phyloP scores from a whole-genome alignment of 53 echinoderm and acorn worm genomes.

The Henricia sp. region DNA sequence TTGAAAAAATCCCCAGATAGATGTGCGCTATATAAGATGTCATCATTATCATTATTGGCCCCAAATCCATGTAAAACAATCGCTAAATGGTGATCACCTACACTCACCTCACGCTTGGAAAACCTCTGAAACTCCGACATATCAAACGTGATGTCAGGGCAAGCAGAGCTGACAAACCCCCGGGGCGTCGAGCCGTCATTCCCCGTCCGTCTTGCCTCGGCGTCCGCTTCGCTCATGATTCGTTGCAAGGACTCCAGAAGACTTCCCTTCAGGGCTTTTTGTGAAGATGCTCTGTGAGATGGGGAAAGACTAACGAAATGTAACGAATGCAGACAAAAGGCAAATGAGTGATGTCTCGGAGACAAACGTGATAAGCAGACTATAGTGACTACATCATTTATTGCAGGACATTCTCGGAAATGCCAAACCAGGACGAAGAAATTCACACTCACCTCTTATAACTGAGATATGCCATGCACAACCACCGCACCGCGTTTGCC shows the following conservation, averaged over 20 bases:
- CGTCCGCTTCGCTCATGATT: conserved; percentile 81
- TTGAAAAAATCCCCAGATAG: no score
- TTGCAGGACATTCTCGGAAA: no score
- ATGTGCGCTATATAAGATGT: no score
- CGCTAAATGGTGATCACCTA: no score
- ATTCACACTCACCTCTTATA: conserved; percentile 91
- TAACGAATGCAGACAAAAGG: background rate
- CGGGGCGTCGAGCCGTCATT: conserved; percentile 77
- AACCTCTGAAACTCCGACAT: conserved; percentile 81
- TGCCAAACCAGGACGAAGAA: no score
- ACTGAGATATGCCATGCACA: conserved; percentile 79
- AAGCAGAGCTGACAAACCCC: conserved; percentile 92
- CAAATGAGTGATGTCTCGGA: background rate
- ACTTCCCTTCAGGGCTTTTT: conserved; percentile 87
- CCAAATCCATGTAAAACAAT: no score
- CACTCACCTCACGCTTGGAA: conserved; percentile 83
- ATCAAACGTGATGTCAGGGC: conserved; percentile 95
- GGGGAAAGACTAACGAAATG: background rate
- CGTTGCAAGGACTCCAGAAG: conserved; percentile 88
- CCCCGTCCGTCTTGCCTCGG: conserved; percentile 90
- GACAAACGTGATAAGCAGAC: background rate
- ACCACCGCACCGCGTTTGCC: conserved; percentile 89
- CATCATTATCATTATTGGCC: no score
- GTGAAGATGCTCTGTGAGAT: conserved; percentile 76
- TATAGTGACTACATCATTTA: no score